phyloP scores from a whole-genome alignment of 2,797 vertebrate genomes.

The Parambassis ranga region DNA sequence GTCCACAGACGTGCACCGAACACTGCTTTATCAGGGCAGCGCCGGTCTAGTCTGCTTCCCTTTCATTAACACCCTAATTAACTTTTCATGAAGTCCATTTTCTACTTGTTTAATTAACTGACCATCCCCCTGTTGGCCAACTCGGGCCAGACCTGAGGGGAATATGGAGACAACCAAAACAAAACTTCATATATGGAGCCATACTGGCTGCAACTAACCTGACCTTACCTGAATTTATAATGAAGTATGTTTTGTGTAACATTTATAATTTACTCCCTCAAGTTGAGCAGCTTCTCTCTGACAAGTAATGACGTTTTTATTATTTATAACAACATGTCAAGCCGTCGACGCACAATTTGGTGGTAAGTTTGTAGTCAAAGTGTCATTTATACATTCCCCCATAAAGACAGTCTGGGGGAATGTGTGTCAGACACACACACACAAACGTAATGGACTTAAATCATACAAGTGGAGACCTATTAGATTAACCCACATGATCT shows the following conservation, averaged over 20 bases:
- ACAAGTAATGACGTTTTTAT: constrained; percentile 25
- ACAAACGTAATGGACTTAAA: constrained; percentile 45
- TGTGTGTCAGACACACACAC: constrained; percentile 18
- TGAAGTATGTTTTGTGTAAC: not conserved
- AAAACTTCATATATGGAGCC: not conserved
- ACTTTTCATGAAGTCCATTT: constrained; percentile 72
- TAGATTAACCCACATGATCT: constrained; percentile 60
- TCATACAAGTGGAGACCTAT: constrained; percentile 50
- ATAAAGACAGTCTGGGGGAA: constrained; percentile 1
- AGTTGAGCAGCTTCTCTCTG: not conserved
- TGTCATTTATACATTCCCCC: constrained; percentile 1
- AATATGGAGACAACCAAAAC: constrained; percentile 20
- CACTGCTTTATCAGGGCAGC: constrained; percentile 54
- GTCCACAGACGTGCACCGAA: not conserved
- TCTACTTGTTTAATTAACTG: constrained; percentile 71
- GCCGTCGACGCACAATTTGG: constrained; percentile 1
- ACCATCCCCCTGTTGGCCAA: constrained; percentile 51
- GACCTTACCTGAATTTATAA: constrained; percentile 10
- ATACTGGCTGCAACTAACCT: not conserved
- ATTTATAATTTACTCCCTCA: constrained; percentile 35
- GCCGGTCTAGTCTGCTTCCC: constrained; percentile 29
- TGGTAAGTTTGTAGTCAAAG: constrained; percentile 6
- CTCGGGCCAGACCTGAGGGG: constrained; percentile 16
- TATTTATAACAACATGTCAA: constrained; percentile 12
- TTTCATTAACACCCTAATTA: constrained; percentile 76